phyloP scores from a whole-genome alignment of 2,888 invertebrate genomes.

The Amblyjoppa fuscipennis region DNA sequence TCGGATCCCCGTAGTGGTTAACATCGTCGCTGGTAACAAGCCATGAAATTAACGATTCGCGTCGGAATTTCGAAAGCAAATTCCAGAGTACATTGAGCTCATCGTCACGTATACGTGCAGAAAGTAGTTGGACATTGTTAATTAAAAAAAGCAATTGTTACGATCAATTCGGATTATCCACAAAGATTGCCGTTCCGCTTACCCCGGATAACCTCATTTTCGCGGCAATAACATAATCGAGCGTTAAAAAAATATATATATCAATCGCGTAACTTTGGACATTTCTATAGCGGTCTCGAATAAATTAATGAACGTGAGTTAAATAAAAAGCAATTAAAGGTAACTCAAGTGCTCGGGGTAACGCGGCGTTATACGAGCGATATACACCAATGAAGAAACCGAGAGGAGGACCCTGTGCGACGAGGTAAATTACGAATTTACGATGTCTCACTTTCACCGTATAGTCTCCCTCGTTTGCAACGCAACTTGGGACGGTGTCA shows the following conservation, averaged over 20 bases:
- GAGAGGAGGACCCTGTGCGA: conserved; percentile 17
- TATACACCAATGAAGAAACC: not conserved
- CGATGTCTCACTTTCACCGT: conserved; percentile 72
- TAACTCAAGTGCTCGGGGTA: conserved; percentile 53
- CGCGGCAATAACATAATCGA: no score
- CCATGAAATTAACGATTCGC: conserved; percentile 70
- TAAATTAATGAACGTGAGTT: conserved; percentile 37
- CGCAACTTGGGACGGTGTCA: conserved; percentile 52
- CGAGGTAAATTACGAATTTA: conserved; percentile 70
- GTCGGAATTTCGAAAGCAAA: not conserved
- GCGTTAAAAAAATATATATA: not conserved
- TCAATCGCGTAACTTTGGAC: not conserved
- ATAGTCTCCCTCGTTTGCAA: conserved; percentile 15
- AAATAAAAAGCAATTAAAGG: conserved; percentile 69
- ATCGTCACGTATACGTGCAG: no score
- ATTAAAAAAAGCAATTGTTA: not conserved
- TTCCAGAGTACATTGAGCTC: no score
- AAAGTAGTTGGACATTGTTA: no score
- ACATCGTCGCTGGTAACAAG: conserved; percentile 29
- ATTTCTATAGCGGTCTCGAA: not conserved
- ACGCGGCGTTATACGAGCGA: conserved; percentile 22
- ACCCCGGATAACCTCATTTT: not conserved
- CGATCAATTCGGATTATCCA: not conserved
- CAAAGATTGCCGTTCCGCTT: not conserved
- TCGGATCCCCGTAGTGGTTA: not conserved